Evolutionary conservation across 2,888 invertebrate species (phyloP).

Genomic region (Nineta flava): DNA sequence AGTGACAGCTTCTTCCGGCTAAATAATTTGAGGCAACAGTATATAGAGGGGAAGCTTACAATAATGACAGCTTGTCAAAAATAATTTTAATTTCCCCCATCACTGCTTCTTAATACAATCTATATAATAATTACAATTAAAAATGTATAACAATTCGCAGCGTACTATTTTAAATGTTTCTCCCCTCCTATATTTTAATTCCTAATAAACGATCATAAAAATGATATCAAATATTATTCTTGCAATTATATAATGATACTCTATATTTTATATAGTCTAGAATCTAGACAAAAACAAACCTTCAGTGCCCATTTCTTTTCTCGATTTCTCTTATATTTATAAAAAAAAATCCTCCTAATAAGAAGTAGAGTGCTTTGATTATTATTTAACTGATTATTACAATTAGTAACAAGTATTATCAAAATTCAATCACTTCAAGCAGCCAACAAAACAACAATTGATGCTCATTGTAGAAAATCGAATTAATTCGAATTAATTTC

Average conservation of each 20-base stretch:
- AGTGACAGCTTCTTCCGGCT: constrained; percentile 50
- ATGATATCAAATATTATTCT: not conserved
- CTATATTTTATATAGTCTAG: too few species aligned
- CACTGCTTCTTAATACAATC: not conserved
- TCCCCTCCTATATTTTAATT: not conserved
- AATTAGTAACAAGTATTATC: not conserved
- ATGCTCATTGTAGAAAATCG: too few species aligned
- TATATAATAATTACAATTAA: not conserved
- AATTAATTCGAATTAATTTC: too few species aligned
- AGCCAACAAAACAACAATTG: not conserved
- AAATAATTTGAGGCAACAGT: constrained; percentile 15
- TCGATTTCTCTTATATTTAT: too few species aligned
- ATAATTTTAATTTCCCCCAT: too few species aligned
- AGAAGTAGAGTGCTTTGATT: constrained; percentile 3
- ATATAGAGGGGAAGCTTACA: not conserved
- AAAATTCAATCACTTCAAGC: not conserved
- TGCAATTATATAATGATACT: too few species aligned
- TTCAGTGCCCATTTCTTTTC: too few species aligned
- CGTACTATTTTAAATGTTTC: constrained; percentile 4
- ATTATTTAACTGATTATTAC: not conserved
- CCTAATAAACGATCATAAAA: not conserved
- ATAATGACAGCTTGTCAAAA: too few species aligned
- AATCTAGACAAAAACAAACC: too few species aligned
- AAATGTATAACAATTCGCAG: not conserved
- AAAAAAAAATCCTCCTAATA: not conserved